These are phyloP conservation scores for Troides helena DNA, from an alignment of 2,888 invertebrate genomes.

Conservation along the genomic window DNA sequence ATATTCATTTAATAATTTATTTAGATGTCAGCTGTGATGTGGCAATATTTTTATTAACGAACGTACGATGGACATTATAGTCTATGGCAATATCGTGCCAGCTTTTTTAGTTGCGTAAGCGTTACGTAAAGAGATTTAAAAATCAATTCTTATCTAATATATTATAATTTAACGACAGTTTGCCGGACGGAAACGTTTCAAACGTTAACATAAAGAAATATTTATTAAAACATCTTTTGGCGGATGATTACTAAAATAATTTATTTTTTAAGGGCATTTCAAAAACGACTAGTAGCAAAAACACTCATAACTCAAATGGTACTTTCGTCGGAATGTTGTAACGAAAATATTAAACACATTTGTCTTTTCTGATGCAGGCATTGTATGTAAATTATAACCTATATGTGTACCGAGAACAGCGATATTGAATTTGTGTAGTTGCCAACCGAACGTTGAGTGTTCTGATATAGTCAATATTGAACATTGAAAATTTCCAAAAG, in stretches of 20 bases:
- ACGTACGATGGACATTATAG: neutral
- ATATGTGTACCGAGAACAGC: slow-evolving; percentile 10
- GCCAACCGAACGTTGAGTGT: neutral
- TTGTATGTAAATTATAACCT: slow-evolving; percentile 29
- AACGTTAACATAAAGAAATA: neutral
- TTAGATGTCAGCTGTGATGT: no score
- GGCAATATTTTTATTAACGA: no score
- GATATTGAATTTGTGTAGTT: slow-evolving; percentile 9
- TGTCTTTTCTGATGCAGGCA: slow-evolving; percentile 14
- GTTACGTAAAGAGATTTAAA: neutral
- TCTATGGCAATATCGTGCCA: neutral
- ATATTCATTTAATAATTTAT: no score
- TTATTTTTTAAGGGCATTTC: no score
- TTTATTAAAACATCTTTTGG: neutral
- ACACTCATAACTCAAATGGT: slow-evolving; percentile 3
- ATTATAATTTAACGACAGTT: neutral
- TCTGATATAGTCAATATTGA: no score
- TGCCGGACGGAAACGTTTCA: neutral
- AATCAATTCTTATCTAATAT: neutral
- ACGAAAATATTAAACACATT: slow-evolving; percentile 21
- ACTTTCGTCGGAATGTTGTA: slow-evolving; percentile 23
- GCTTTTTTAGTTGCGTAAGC: neutral
- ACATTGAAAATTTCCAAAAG: no score
- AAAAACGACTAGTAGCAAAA: neutral
- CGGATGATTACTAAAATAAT: no score